phyloP scores from a whole-genome alignment of 2,888 invertebrate species.

The Invenusta paracnida region DNA sequence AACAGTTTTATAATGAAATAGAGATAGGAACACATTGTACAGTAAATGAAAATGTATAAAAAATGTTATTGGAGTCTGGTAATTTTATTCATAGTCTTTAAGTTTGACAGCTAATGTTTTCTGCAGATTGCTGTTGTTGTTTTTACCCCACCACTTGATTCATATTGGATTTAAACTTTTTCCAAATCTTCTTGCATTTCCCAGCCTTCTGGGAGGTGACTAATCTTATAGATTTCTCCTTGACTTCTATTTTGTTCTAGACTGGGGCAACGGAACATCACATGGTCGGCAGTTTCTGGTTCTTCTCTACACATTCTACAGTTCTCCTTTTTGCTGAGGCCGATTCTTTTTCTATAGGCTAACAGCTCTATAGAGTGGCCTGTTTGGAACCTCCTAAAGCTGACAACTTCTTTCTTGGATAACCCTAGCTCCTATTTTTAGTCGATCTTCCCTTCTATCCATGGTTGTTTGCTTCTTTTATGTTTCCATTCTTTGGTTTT shows the following conservation, averaged over 20 bases:
- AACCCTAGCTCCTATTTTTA: neutral
- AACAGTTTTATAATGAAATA: too few species aligned
- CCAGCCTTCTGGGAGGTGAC: neutral
- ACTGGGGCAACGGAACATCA: neutral
- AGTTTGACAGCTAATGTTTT: too few species aligned
- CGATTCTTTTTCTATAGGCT: conserved; percentile 12
- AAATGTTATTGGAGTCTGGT: too few species aligned
- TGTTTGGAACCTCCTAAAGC: conserved; percentile 2
- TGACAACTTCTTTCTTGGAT: neutral
- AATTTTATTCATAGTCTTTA: too few species aligned
- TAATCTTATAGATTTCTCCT: neutral
- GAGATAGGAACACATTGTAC: too few species aligned
- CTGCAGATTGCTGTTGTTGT: neutral
- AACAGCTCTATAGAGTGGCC: neutral
- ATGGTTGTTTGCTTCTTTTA: neutral
- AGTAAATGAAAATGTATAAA: too few species aligned
- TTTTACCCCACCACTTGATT: neutral
- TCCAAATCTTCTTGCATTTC: neutral
- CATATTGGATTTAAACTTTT: neutral
- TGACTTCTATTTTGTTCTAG: neutral
- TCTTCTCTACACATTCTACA: neutral
- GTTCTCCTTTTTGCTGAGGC: conserved; percentile 1
- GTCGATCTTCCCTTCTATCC: neutral
- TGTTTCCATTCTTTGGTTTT: neutral
- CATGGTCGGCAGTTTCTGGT: neutral